Evolutionary conservation across 2,797 vertebrate genomes (phyloP), one percentile per base, ranked within the genome.

Genomic region (Salmo trutta): DNA sequence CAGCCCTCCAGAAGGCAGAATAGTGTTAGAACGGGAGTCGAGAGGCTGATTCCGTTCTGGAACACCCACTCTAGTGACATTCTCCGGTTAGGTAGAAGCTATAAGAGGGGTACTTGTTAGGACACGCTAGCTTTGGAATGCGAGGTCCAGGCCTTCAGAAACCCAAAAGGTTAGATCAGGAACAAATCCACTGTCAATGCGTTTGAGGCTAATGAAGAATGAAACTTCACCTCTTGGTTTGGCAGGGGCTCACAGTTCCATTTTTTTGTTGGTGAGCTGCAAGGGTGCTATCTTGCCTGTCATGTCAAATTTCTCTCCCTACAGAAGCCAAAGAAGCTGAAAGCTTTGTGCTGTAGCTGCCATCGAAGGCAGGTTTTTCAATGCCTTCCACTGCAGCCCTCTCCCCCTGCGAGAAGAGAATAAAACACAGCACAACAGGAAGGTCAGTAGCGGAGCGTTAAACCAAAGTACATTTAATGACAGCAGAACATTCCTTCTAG

Each of bases 181-280:
- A 96, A 90, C 85, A 90, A 88, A 90, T 88, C 82, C 76, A 84
- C 94, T 92, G 94, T 92, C 93, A 87, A 91, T 79, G 89, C 52
- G 31, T 91, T 93, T 96, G 94, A 96, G 85, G 88, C 87, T 96
- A 96, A 97, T 96, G 88, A 82, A 92, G 91, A 93, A 88, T 95
- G 95, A 98, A 95, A 93, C 92, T 95, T 95, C 95, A 98, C 96
- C 97, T 98, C 94, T 95, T 93, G 94, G 91, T 94, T 94, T 92
- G 92, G 94, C 93, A 92, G 86, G 88, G 93, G 94, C 93, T 94
- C 84, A 95, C 95, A 95, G 95, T 93, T 94, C 75, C 85, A 85
- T 86, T 92, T 95, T 10, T 95, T 94, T 94, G 95, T 94, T 80
- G 93, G 94, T 93, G 95, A 96, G 94, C 94, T 95, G 94, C 94